Evolutionary conservation across 2,113 vertebrate species (phyloP), one percentile per base, ranked within the genome.

Genomic region (Microcebus jonahi): DNA sequence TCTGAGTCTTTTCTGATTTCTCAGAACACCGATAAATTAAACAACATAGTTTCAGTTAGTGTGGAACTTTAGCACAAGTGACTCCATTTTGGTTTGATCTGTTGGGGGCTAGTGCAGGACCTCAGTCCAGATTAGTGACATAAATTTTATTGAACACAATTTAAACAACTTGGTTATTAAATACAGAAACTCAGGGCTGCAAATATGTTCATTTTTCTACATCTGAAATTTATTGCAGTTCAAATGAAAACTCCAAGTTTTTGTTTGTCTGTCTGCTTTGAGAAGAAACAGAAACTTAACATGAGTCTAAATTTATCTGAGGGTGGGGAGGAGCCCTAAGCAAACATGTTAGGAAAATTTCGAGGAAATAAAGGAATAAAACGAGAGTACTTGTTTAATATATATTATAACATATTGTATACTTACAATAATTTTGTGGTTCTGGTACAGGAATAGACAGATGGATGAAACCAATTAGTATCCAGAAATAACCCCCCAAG

Each of bases 341-440:
- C 31, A 53, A 92, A 85, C 15, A 65, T 21, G 23, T 65, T 89
- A 67, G 65, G 67, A 67, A 89, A 81, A 42, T 42, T 90, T 85
- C 42, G 45, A 89, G 36, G 25, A 85, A 95, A 73, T 92, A 57
- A 71, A 96, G 25, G 63, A 90, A 67, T 83, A 57, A 90, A 93
- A 71, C 36, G 36, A 91, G 55, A 75, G 20, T 76, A 76, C 39
- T 87, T 70, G 48, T 92, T 79, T 45, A 50, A 27, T 68, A 57
- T 59, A 67, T 96, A 67, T 20, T 79, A 57, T 23, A 50, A 92
- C 65, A 88, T 87, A 45, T 8, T 81, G 4, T 70, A 23, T 89
- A 63, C 7, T 89, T 90, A 86, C 4, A 92, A 12, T 80, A 45
- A 36, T 34, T 79, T 50, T 89, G 57, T 89, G 84, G 6, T 65